Evolutionary conservation across 1,140 invertebrate species (phyloP).

Genomic region (Drosophila obscura): DNA sequence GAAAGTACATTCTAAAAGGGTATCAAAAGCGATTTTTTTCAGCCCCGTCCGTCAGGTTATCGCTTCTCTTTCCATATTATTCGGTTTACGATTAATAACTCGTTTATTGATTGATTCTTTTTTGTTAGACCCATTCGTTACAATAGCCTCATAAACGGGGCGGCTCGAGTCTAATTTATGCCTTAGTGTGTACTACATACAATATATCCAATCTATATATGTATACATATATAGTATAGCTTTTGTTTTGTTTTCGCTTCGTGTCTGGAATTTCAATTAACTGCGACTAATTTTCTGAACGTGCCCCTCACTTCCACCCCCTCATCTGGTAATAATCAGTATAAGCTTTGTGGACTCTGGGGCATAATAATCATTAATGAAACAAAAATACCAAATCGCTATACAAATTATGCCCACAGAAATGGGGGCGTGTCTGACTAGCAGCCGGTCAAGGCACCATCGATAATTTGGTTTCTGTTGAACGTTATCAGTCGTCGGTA

Average conservation of each 20-base stretch:
- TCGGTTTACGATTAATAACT: conserved; percentile 39
- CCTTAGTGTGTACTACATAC: not conserved
- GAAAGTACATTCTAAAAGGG: no score
- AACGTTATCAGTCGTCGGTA: conserved; percentile 44
- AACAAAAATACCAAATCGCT: no score
- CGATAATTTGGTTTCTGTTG: conserved; percentile 25
- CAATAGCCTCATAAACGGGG: conserved; percentile 62
- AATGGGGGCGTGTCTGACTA: conserved; percentile 37
- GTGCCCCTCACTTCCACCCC: conserved; percentile 3
- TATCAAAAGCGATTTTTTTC: no score
- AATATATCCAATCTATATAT: conserved; percentile 11
- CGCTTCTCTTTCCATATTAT: conserved; percentile 35
- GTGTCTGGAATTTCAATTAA: conserved; percentile 48
- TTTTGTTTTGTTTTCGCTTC: conserved; percentile 40
- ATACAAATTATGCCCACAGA: not conserved
- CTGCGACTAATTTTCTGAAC: conserved; percentile 16
- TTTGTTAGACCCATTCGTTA: conserved; percentile 72
- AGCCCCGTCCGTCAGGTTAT: conserved; percentile 16
- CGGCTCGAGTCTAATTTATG: conserved; percentile 43
- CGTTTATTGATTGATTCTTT: conserved; percentile 68
- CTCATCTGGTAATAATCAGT: conserved; percentile 26
- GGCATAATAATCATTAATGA: conserved; percentile 7
- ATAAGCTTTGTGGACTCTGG: conserved; percentile 13
- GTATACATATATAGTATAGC: conserved; percentile 2
- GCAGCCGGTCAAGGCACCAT: conserved; percentile 31